phyloP scores from a whole-genome alignment of 1,140 invertebrate genomes.

The Aphidius gifuensis region DNA sequence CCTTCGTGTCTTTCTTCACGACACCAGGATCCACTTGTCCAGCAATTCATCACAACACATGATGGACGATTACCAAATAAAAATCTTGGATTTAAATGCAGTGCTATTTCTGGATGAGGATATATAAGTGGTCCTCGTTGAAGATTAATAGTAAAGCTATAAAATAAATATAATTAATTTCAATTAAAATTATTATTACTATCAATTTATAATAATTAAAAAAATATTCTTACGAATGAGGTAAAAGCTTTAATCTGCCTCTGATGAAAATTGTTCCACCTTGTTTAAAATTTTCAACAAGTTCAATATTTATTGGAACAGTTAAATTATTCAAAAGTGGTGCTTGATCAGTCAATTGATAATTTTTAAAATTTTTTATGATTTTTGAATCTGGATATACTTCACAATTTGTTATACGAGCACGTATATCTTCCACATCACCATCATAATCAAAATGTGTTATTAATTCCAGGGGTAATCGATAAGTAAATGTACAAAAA shows the following conservation, averaged over 20 bases:
- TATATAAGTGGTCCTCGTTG: constrained; percentile 62
- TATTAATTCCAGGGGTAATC: constrained; percentile 59
- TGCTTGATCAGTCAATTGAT: constrained; percentile 37
- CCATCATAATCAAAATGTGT: constrained; percentile 61
- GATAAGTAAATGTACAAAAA: constrained; percentile 67
- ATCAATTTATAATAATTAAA: background rate
- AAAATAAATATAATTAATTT: constrained; percentile 13
- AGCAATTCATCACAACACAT: constrained; percentile 53
- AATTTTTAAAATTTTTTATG: constrained; percentile 31
- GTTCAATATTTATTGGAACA: no score
- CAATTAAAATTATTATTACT: background rate
- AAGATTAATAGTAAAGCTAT: constrained; percentile 66
- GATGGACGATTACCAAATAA: constrained; percentile 40
- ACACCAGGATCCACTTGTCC: constrained; percentile 47
- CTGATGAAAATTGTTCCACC: constrained; percentile 53
- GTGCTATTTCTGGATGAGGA: constrained; percentile 62
- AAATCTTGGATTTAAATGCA: constrained; percentile 68
- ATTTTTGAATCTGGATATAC: constrained; percentile 56
- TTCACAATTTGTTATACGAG: constrained; percentile 45
- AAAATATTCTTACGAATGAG: constrained; percentile 54
- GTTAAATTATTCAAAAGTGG: constrained; percentile 35
- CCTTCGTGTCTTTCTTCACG: constrained; percentile 50
- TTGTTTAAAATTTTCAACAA: no score
- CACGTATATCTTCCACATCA: constrained; percentile 55
- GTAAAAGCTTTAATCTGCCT: constrained; percentile 62